Conservation (phyloP, 2,797 vertebrate species). For the Chlorospingus semifuscus region DNA sequence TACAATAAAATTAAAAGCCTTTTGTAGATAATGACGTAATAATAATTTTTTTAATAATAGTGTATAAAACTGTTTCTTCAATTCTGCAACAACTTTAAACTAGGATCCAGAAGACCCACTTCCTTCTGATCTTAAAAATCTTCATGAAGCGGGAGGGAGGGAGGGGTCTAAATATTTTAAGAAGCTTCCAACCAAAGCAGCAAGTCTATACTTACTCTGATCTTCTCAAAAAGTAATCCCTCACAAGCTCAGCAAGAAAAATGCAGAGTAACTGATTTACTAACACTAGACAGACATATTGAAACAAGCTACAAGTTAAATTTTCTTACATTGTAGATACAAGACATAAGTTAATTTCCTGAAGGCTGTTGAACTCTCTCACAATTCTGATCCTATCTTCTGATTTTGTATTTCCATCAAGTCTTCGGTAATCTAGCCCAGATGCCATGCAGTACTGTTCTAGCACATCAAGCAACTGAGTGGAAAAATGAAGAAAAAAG, state of each 20-base stretch:
- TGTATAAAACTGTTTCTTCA: background rate
- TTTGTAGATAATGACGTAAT: background rate
- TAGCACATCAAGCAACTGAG: constrained; percentile 88
- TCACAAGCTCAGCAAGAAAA: constrained; percentile 1
- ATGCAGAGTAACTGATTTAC: background rate
- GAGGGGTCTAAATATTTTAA: background rate
- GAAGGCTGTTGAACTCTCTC: constrained; percentile 89
- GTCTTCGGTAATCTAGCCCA: constrained; percentile 89
- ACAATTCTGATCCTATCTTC: constrained; percentile 91
- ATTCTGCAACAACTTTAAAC: background rate
- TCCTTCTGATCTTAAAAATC: background rate
- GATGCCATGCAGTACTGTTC: constrained; percentile 94
- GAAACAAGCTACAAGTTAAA: background rate
- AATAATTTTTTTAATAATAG: background rate
- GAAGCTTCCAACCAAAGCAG: background rate
- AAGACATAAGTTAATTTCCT: constrained; percentile 90
- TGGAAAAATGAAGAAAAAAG: background rate
- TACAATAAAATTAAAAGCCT: background rate
- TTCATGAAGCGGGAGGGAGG: background rate
- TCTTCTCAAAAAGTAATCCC: constrained; percentile 13
- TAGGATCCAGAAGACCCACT: background rate
- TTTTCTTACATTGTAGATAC: constrained; percentile 94
- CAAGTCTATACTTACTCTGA: background rate
- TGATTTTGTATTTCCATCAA: constrained; percentile 92
- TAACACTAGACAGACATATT: background rate